phyloP scores from a whole-genome alignment of 2,113 vertebrate species.

The Halcyon malimbica region DNA sequence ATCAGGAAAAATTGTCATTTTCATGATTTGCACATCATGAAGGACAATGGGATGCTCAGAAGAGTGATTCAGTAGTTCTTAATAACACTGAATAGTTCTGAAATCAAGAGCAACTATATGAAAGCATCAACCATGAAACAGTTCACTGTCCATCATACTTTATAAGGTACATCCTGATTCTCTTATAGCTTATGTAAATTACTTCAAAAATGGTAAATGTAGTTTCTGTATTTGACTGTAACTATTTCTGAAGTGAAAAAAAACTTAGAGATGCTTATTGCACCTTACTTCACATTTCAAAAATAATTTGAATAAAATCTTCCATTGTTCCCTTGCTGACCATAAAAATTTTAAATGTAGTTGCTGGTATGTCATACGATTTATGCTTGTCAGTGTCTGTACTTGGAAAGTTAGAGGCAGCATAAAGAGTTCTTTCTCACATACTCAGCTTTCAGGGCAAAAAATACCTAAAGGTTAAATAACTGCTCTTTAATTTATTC shows the following conservation, averaged over 20 bases:
- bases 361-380: not conserved
- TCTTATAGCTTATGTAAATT: not conserved
- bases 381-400: not conserved
- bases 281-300: not conserved
- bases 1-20: not conserved
- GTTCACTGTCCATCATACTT: not conserved
- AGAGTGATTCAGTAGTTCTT: not conserved
- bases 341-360: not conserved
- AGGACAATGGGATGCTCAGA: not conserved
- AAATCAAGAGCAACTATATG: not conserved
- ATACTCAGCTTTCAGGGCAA: not conserved
- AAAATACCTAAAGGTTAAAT: not conserved
- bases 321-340: not conserved
- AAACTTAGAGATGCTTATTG: not conserved
- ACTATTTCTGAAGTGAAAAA: not conserved
- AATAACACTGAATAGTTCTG: not conserved
- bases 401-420: not conserved
- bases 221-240: not conserved
- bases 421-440: not conserved
- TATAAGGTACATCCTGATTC: not conserved
- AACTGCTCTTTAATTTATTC: not conserved
- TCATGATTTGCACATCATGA: not conserved
- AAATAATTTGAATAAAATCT: not conserved
- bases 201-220: not conserved
- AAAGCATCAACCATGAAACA: not conserved